Base-by-base conservation (phyloP, 2,797 vertebrate species). In the Distichodus sexfasciatus region DNA sequence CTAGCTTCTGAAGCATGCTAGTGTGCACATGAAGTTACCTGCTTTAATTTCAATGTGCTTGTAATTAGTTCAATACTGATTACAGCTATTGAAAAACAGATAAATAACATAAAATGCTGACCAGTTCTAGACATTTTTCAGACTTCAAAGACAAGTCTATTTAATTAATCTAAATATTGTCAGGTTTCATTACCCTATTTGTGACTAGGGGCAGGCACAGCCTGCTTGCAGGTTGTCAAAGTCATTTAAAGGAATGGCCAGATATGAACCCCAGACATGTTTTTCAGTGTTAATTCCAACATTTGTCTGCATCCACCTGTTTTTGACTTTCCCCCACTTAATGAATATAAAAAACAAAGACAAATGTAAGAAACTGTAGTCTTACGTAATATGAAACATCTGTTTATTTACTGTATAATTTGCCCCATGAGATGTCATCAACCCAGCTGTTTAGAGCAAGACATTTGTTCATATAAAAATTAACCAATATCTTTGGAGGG, bases 301-400 rank as follows among this genome's bases (percentile, higher is more conserved):
- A 89, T 90, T 87, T 89, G 89, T 84, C 88, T 87, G 79, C 83
- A 85, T 84, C 86, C 90, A 91, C 88, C 89, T 90, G 89, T 88
- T 89, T 85, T 86, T 84, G 78, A 55, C 76, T 84, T 84, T 83
- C 87, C 44, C 43, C 28, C 81, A 80, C 83, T 68, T 74, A 81
- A 80, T 76, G 71, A 71, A 80, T 79, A 81, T 87, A 58, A 43
- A 55, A 60, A 55, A 51, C 60, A 46, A 31, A 31, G 23, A 0
- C 63, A 70, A 65, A 35, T 51, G 40, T 23, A 63, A 40, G 41
- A 33, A 35, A 29, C 6, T 43, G 31, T 36, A 10, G 21, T 29
- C 23, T 29, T 51, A 6, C 7, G 23, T 19, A 8, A 9, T 47
- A 26, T n/a, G n/a, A n/a, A n/a, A n/a, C n/a, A n/a, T n/a, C n/a